Conservation (phyloP, 1,140 invertebrate genomes). For the Drosophila subobscura region DNA sequence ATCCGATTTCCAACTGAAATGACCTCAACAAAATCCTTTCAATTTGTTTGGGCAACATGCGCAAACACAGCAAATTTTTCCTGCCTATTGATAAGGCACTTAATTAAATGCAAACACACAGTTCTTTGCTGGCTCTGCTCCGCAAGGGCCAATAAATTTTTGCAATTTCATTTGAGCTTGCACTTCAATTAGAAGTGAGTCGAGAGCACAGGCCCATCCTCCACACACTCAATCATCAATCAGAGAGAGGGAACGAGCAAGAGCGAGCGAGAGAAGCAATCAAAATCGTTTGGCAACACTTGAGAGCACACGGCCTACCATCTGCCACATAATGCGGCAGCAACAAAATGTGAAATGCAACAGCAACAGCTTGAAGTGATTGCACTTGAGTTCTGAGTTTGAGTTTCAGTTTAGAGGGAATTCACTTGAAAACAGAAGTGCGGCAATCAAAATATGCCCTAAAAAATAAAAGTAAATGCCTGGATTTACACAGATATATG, state of each 20-base stretch:
- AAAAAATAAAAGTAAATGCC: conserved; percentile 38
- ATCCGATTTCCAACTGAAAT: too few species aligned
- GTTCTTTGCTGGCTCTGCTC: neutral
- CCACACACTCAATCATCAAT: conserved; percentile 27
- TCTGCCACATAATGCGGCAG: conserved; percentile 55
- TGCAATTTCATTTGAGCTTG: neutral
- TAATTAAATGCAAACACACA: too few species aligned
- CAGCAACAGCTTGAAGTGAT: conserved; percentile 69
- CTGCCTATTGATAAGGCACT: too few species aligned
- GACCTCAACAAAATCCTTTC: too few species aligned
- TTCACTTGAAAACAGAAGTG: conserved; percentile 33
- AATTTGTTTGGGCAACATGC: too few species aligned
- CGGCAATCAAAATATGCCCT: conserved; percentile 56
- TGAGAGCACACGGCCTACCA: conserved; percentile 34
- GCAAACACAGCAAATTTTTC: too few species aligned
- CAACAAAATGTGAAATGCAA: conserved; percentile 19
- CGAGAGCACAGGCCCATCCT: neutral
- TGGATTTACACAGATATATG: neutral
- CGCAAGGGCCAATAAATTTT: conserved; percentile 6
- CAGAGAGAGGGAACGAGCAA: neutral
- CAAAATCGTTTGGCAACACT: conserved; percentile 25
- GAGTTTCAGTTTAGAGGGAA: conserved; percentile 24
- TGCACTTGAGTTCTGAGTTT: conserved; percentile 55
- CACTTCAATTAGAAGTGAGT: conserved; percentile 4
- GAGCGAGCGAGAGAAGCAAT: conserved; percentile 3